A percentile compares a stretch with the other conserved stretches of the same genome.
Conservation (phyloP, 1,140 invertebrate genomes). For the Drosophila melanica region DNA sequence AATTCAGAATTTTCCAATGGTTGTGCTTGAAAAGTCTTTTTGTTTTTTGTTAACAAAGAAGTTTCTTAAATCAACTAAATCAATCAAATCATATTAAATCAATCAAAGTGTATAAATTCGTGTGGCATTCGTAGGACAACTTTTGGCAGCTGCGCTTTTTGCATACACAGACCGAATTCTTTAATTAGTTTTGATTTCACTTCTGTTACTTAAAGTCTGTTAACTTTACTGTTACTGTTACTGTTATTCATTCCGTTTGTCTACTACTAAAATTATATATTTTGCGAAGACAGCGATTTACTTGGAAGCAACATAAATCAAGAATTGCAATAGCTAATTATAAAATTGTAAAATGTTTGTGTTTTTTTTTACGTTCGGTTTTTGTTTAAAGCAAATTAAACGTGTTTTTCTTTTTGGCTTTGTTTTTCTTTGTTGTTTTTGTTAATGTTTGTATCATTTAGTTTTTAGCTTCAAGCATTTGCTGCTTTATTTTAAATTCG, state of each 20-base stretch:
- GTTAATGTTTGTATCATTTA: slow-evolving; percentile 43
- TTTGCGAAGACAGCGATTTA: slow-evolving; percentile 58
- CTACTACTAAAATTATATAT: slow-evolving; percentile 38
- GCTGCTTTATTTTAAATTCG: slow-evolving; percentile 72
- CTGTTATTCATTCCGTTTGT: slow-evolving; percentile 17
- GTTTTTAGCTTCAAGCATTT: slow-evolving; percentile 48
- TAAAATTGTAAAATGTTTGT: slow-evolving; percentile 46
- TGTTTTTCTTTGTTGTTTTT: slow-evolving; percentile 39
- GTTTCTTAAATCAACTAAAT: slow-evolving; percentile 13
- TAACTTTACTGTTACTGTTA: slow-evolving; percentile 2
- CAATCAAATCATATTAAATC: slow-evolving; percentile 5
- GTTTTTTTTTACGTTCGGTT: slow-evolving; percentile 5
- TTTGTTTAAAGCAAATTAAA: slow-evolving; percentile 50
- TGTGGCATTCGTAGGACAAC: slow-evolving; percentile 12
- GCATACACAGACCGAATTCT: not conserved
- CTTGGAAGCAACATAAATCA: slow-evolving; percentile 70
- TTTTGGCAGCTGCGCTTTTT: slow-evolving; percentile 4
- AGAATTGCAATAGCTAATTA: slow-evolving; percentile 49
- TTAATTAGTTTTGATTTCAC: not conserved
- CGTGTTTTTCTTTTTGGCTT: slow-evolving; percentile 22
- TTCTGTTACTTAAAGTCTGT: slow-evolving; percentile 6
- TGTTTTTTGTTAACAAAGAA: slow-evolving; percentile 31
- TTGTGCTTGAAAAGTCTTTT: slow-evolving; percentile 44
- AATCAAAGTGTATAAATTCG: slow-evolving; percentile 17
- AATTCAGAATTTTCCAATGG: slow-evolving; percentile 60